A percentile compares a stretch with the other conserved stretches of the same genome.
Evolutionary conservation across 2,888 invertebrate species (phyloP).

Genomic region (Sepiola atlantica): DNA sequence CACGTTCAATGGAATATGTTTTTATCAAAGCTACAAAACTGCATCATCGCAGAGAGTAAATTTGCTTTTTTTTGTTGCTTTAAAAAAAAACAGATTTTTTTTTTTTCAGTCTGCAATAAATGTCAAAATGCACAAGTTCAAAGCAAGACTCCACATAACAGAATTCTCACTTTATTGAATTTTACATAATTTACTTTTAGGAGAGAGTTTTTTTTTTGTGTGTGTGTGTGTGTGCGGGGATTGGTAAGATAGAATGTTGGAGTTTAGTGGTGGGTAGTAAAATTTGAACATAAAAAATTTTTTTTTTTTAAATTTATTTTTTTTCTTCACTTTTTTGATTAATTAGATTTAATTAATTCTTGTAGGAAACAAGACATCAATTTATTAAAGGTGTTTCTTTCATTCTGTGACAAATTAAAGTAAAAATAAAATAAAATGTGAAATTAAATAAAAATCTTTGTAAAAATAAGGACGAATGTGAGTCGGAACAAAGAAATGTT

Average conservation of each 20-base stretch:
- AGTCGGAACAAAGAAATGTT: neutral
- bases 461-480: neutral
- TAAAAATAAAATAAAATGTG: neutral
- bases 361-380: too few species aligned
- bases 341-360: too few species aligned
- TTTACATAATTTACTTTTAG: neutral
- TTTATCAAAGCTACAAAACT: neutral
- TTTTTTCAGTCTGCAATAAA: neutral
- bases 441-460: neutral
- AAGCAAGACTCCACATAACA: neutral
- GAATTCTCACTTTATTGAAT: neutral
- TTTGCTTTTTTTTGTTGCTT: neutral
- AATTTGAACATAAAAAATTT: too few species aligned
- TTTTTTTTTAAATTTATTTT: too few species aligned
- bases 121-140: neutral
- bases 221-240: neutral
- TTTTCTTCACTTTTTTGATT: too few species aligned
- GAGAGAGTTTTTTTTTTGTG: neutral
- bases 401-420: neutral
- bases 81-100: too few species aligned
- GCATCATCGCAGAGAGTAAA: neutral
- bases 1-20: neutral
- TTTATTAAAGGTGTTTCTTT: neutral
- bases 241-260: neutral
- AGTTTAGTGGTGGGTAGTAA: too few species aligned